phyloP scores from a whole-genome alignment of 2,888 invertebrate genomes.

The Mystacides longicornis region DNA sequence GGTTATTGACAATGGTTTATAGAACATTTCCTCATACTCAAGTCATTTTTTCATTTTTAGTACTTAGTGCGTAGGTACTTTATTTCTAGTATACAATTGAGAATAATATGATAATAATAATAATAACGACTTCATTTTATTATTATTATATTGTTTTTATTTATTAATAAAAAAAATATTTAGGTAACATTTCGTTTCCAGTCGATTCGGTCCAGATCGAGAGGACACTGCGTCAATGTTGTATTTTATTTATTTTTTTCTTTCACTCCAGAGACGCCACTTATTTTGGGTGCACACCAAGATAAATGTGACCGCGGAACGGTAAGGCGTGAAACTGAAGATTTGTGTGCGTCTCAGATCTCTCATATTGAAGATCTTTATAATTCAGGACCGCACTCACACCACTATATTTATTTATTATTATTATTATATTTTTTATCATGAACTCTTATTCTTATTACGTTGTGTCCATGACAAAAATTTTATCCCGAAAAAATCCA shows the following conservation, averaged over 20 bases:
- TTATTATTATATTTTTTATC: no score
- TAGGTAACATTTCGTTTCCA: not conserved
- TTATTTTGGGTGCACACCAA: constrained; percentile 12
- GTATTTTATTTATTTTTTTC: not conserved
- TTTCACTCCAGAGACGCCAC: constrained; percentile 11
- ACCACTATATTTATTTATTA: no score
- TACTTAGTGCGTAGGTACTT: no score
- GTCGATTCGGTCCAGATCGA: not conserved
- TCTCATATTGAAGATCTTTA: constrained; percentile 4
- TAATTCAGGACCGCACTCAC: not conserved
- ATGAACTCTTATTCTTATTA: no score
- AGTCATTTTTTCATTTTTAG: no score
- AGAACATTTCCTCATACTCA: no score
- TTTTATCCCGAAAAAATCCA: no score
- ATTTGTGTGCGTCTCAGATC: constrained; percentile 15
- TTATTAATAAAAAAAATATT: not conserved
- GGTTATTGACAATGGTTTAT: no score
- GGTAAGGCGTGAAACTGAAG: constrained; percentile 17
- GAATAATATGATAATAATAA: no score
- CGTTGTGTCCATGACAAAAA: no score
- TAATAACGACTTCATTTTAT: no score
- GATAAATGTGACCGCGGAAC: constrained; percentile 11
- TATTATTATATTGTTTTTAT: not conserved
- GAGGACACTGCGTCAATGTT: not conserved
- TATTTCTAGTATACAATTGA: no score